These are phyloP conservation scores for Sebastes umbrosus DNA, from an alignment of 2,797 vertebrate genomes.

Conservation along the genomic window DNA sequence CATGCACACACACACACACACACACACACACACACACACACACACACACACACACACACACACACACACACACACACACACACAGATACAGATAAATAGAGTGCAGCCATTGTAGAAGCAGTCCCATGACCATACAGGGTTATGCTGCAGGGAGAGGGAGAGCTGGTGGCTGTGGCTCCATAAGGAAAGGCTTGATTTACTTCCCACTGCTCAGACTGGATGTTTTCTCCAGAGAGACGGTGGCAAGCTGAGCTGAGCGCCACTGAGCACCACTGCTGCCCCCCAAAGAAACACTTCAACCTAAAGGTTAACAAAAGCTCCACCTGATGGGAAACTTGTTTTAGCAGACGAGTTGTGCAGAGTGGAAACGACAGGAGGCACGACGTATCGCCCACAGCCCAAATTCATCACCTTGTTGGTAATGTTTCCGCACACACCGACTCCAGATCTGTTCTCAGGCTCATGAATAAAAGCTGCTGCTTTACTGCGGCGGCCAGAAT, in stretches of 20 bases:
- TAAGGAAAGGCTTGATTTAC: conserved; percentile 23
- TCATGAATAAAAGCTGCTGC: neutral
- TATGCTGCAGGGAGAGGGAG: conserved; percentile 35
- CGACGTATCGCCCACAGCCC: neutral
- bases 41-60: conserved; percentile 14
- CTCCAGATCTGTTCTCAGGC: neutral
- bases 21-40: conserved; percentile 22
- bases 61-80: conserved; percentile 22
- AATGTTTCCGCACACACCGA: neutral
- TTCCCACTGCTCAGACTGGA: conserved; percentile 6
- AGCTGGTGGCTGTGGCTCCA: conserved; percentile 41
- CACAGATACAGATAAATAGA: conserved; percentile 47
- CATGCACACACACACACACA: conserved; percentile 26
- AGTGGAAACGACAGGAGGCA: neutral
- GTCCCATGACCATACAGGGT: conserved; percentile 82
- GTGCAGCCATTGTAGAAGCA: conserved; percentile 42
- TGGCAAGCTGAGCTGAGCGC: neutral
- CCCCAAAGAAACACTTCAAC: neutral
- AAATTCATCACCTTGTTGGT: neutral
- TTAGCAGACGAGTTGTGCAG: neutral
- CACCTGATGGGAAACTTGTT: neutral
- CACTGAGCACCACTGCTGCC: neutral
- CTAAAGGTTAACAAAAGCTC: neutral
- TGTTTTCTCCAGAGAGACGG: conserved; percentile 16
- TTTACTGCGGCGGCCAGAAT: neutral